Evolutionary conservation across 2,888 invertebrate genomes (phyloP).

Genomic region (Drosophila leonis): DNA sequence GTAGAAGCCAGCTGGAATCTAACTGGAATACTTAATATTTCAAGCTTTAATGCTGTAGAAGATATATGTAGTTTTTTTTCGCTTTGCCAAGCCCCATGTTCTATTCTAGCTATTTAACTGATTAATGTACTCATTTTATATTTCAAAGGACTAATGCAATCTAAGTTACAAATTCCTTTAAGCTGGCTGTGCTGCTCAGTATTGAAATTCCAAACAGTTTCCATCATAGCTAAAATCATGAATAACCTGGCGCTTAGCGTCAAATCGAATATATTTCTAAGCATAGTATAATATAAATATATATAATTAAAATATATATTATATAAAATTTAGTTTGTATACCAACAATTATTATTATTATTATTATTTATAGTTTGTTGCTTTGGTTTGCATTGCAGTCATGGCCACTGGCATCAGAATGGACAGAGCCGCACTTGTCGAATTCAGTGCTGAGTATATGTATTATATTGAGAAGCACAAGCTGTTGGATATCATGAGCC

Average conservation of each 20-base stretch:
- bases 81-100: no score
- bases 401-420: conserved; percentile 64
- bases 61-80: no score
- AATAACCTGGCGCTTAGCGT: background rate
- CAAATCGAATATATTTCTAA: background rate
- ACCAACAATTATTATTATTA: background rate
- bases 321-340: conserved; percentile 1
- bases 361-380: background rate
- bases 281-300: background rate
- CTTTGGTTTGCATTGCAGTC: background rate
- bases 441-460: conserved; percentile 79
- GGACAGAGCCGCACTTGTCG: conserved; percentile 54
- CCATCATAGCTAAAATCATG: background rate
- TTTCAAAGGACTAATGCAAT: background rate
- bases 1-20: no score
- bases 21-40: no score
- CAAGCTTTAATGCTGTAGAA: background rate
- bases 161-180: background rate
- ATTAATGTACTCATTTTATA: background rate
- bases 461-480: conserved; percentile 83
- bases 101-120: no score
- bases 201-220: background rate
- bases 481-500: conserved; percentile 79
- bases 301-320: background rate
- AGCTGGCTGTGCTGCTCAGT: background rate